Evolutionary conservation across 2,888 invertebrate species (phyloP).

Genomic region (Calameuta filiformis): DNA sequence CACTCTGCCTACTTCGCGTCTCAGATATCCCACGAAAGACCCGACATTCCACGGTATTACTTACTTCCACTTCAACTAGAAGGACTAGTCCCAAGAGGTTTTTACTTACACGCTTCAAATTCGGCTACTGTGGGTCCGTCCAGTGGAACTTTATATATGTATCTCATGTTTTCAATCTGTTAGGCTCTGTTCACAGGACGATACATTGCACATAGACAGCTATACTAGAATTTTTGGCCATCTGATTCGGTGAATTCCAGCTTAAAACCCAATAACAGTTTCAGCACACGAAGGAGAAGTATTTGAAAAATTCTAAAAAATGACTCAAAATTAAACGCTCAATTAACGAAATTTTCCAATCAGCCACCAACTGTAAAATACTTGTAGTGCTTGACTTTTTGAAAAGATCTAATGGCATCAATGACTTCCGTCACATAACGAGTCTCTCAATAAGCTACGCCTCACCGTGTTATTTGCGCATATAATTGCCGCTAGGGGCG

Average conservation of each 20-base stretch:
- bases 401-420: not conserved
- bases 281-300: not conserved
- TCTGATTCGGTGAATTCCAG: not conserved
- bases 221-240: not conserved
- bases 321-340: not conserved
- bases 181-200: not conserved
- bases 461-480: constrained; percentile 39
- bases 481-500: constrained; percentile 46
- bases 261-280: not conserved
- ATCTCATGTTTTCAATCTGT: not conserved
- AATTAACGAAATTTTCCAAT: not conserved
- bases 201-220: not conserved
- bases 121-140: not conserved
- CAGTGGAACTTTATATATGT: not conserved
- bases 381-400: not conserved
- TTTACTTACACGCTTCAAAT: not conserved
- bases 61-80: not conserved
- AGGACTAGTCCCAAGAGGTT: not conserved
- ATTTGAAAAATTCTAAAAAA: not conserved
- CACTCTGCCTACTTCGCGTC: not conserved
- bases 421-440: not conserved
- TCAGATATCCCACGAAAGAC: constrained; percentile 25
- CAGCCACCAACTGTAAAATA: not conserved
- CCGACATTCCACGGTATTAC: constrained; percentile 26
- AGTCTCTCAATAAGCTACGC: not conserved